These are phyloP conservation scores for Ophion slaviceki DNA, from an alignment of 2,888 invertebrate genomes.

Conservation along the genomic window DNA sequence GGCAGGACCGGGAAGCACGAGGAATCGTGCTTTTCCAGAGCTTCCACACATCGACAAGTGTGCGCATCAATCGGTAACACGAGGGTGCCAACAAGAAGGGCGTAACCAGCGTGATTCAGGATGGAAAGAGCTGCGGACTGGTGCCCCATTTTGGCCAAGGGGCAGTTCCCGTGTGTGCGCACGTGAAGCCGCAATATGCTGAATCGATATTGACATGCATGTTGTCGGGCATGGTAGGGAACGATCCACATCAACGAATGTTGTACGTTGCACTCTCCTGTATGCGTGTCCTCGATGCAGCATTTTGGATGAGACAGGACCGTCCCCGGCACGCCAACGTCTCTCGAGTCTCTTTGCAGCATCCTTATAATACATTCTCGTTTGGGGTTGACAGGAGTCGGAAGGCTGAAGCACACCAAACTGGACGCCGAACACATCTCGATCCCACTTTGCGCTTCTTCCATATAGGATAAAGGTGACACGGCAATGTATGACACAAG, in stretches of 20 bases:
- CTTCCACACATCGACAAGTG: conserved; percentile 6
- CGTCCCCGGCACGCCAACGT: not conserved
- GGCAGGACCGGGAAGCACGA: not conserved
- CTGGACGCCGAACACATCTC: conserved; percentile 3
- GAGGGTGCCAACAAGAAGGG: not conserved
- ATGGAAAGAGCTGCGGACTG: conserved; percentile 3
- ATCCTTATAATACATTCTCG: conserved; percentile 33
- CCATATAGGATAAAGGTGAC: conserved; percentile 3
- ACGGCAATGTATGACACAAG: not conserved
- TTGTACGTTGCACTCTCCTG: not conserved
- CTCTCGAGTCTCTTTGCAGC: not conserved
- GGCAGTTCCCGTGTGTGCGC: not conserved
- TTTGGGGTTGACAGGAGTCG: conserved; percentile 16
- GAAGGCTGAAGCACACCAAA: conserved; percentile 13
- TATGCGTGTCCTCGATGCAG: conserved; percentile 26
- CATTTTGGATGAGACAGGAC: conserved; percentile 15
- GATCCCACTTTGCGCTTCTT: conserved; percentile 14
- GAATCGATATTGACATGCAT: conserved; percentile 58
- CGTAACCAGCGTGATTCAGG: not conserved
- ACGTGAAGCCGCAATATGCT: conserved; percentile 43
- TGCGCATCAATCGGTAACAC: not conserved
- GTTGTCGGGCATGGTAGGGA: conserved; percentile 11
- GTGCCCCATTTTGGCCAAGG: not conserved
- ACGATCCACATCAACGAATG: conserved; percentile 24
- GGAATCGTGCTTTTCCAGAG: conserved; percentile 37